Evolutionary conservation across 2,888 invertebrate genomes (phyloP), one percentile per base, ranked within the genome.

Genomic region (Ellobium chinense): DNA sequence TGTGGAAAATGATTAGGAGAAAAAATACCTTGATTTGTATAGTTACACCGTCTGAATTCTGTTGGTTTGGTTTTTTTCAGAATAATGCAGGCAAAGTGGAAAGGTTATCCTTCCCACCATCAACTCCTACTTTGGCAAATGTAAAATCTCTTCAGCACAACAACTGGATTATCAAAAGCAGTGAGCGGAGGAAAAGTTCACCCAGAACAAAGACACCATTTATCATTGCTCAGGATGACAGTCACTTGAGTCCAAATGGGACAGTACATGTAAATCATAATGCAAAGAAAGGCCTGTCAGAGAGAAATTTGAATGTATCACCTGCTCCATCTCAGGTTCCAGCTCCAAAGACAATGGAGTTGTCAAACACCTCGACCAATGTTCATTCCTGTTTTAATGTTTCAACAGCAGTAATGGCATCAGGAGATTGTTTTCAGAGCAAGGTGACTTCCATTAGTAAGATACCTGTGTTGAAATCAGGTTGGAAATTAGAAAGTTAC

Each of bases 41-140:
- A n/a, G n/a, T n/a, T n/a, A n/a, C n/a, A n/a, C n/a, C n/a, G n/a
- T n/a, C n/a, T n/a, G n/a, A 12, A 46, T 27, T 60, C 60, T 4
- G 31, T 63, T 63, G 18, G 2, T 12, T 37, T 56, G 21, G 1
- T 60, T n/a, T 37, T 31, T 27, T 60, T 56, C 73, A 37, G 60
- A 73, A 58, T n/a, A 2, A 21, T 1, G n/a, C 37, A 24, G 73
- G 73, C 36, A 36, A 14, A n/a, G 37, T 73, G 9, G 73, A 73
- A n/a, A 7, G 37, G 18, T 12, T 34, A 27, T 73, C 73, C 5
- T 36, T 73, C 21, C 73, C 60, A 31, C 73, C 60, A 24, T 9
- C 37, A 27, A 34, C 58, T 36, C 73, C 58, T 5, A n/a, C n/a
- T n/a, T 27, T 27, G 12, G 63, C 12, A 31, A 60, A 24, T 12